Evolutionary conservation across 2,888 invertebrate species (phyloP), one percentile per base, ranked within the genome.

Genomic region (Spicauda simplicius): DNA sequence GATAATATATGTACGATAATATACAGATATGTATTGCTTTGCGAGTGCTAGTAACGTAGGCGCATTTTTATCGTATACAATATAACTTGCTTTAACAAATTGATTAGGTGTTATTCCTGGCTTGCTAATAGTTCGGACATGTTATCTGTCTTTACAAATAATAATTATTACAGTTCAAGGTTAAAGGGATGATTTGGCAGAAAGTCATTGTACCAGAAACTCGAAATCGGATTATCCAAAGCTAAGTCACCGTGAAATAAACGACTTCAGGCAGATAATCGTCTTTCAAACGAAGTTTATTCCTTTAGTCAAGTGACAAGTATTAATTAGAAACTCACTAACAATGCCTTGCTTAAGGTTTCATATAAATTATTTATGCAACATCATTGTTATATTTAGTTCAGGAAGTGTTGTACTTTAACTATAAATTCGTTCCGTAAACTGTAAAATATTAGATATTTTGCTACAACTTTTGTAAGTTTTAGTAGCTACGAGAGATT

Each of bases 241-340:
- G 57, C 14, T 41, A 62, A 25, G 48, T 18, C 37, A 56, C 54
- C 41, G n/a, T 52, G 63, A 68, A 63, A 64, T 53, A 68, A 65
- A 73, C 66, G 72, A 72, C 72, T 74, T 72, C 69, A 59, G 69
- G 77, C 73, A 70, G 71, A 73, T 79, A 80, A 77, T 79, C 74
- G 72, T 67, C 73, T 65, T 58, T 58, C 64, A 60, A 59, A 30
- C 11, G 48, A 72, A 76, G 71, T 69, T 71, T 73, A 69, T 72
- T 66, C 68, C 20, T 59, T 68, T 59, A 66, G 61, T 57, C 52
- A 70, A 68, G 68, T 74, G 77, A 79, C 80, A 75, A 74, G 66
- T 74, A 78, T 72, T 75, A 76, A 80, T 75, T 76, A 75, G 58
- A 70, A 72, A 71, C 52, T 74, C 66, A 66, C 63, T 53, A 69